Evolutionary conservation across 1,140 invertebrate species (phyloP), one percentile per base, ranked within the genome.

Genomic region (Drosophila persimilis): DNA sequence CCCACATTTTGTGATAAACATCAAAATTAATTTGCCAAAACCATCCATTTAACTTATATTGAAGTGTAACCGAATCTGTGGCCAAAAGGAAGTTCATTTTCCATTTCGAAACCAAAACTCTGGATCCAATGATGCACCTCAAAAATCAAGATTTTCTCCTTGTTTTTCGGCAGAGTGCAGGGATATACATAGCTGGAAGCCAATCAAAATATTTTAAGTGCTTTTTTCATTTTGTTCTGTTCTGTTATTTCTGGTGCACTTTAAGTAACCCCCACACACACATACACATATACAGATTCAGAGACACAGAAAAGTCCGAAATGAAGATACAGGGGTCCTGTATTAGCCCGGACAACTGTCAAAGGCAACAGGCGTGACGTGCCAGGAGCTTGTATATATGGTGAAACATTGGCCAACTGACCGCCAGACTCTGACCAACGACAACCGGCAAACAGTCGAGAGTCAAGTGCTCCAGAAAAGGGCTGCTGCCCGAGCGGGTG

Each of bases 301-400:
- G 26, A 67, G 63, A 69, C 39, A 69, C 24, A 22, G 44, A 24
- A 55, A 35, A 60, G 9, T 31, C 48, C 53, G 66, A 69, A 56
- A 80, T 61, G 70, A 45, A 69, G 66, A 69, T 69, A 64, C 17
- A 63, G 59, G 57, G 52, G 53, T 48, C 29, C 59, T 51, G 63
- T 81, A 70, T 83, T 83, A 66, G 73, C 54, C 50, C 45, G 46
- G 58, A 70, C 69, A 81, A 70, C 56, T 77, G 79, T 77, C 79
- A 77, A 70, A 73, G 73, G 66, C 77, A 80, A 73, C 66, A 73
- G 66, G 74, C 79, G 70, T 51, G 73, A 85, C 67, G 63, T 67
- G 43, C 60, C 61, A 61, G 48, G 51, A 26, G 24, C 24, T 31
- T 31, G 20, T 35, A 31, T 48, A 65, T 53, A 66, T 57, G 35